A percentile compares a stretch with the other conserved stretches of the same genome.
These are phyloP conservation scores for Chaetodon trifasciatus DNA, from an alignment of 2,797 vertebrate species.

Conservation along the genomic window DNA sequence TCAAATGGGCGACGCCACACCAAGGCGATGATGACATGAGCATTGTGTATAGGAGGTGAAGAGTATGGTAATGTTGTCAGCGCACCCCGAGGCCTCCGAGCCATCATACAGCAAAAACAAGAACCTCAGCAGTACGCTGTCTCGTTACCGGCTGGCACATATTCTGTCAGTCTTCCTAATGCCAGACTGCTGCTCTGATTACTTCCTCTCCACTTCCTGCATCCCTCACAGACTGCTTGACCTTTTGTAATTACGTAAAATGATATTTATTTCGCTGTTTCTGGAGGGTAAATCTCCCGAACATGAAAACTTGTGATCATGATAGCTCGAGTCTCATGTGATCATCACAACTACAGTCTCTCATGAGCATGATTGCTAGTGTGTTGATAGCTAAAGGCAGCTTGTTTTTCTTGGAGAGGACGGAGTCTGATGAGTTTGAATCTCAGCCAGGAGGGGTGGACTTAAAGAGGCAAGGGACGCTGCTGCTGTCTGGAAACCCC, in stretches of 20 bases:
- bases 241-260: constrained; percentile 78
- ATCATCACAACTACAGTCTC: constrained; percentile 51
- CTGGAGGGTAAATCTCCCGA: constrained; percentile 48
- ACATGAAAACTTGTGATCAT: constrained; percentile 61
- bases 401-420: constrained; percentile 59
- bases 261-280: constrained; percentile 64
- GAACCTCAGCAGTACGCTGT: constrained; percentile 60
- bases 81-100: constrained; percentile 71
- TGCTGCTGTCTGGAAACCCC: constrained; percentile 39
- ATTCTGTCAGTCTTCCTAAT: constrained; percentile 82
- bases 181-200: constrained; percentile 79
- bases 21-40: constrained; percentile 72
- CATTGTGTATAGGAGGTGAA: constrained; percentile 78
- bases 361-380: constrained; percentile 47
- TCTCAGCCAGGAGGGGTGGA: constrained; percentile 53
- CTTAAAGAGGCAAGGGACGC: constrained; percentile 35
- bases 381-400: constrained; percentile 69
- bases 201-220: constrained; percentile 82
- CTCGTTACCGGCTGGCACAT: constrained; percentile 83
- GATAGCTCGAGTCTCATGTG: constrained; percentile 65
- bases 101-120: constrained; percentile 72
- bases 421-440: constrained; percentile 55
- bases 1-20: constrained; percentile 70
- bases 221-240: constrained; percentile 70
- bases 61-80: constrained; percentile 83